Evolutionary conservation across 2,888 invertebrate species (phyloP), one percentile per base, ranked within the genome.

Genomic region (Lepetodrilus schrolli): DNA sequence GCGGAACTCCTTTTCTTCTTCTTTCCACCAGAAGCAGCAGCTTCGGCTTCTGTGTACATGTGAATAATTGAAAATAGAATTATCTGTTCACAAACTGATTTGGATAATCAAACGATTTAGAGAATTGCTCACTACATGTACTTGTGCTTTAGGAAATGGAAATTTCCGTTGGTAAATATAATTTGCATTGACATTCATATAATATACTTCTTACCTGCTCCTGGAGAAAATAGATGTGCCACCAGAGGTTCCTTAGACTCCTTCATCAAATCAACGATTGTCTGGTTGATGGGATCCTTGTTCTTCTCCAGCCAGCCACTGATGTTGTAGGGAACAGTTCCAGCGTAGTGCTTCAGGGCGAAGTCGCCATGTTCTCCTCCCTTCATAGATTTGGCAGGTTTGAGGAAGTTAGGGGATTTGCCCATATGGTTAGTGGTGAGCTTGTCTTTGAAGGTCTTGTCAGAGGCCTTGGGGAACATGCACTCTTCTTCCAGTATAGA

Each of bases 401-500:
- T 88, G 88, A 83, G 81, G 79, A 87, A 88, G 81, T 82, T 82
- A 51, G 82, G 80, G 48, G 86, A 83, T 93, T 99, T 99, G 93
- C 99, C 99, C 93, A 99, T 94, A 92, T 99, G 99, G 93, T 98
- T 98, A 93, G 95, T 95, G 93, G 95, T 96, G 94, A 99, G 93
- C 93, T 99, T 99, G 92, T 98, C 98, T 92, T 96, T 95, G 93
- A 99, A 99, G 92, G 98, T 98, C 92, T 93, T 95, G 92, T 99
- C 99, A 88, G 97, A 96, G 91, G 99, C 99, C 94, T 99, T 99
- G 92, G 99, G 99, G 95, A 99, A 99, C 97, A 99, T 99, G 96
- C 98, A 98, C 93, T 99, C 99, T 95, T 99, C 99, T 93, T 99
- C 99, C 93, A 99, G 96, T 93, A 99, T 99, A 93, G 99, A 99